Base-by-base conservation (phyloP, 2,113 vertebrate genomes). In the Axis porcinus region DNA sequence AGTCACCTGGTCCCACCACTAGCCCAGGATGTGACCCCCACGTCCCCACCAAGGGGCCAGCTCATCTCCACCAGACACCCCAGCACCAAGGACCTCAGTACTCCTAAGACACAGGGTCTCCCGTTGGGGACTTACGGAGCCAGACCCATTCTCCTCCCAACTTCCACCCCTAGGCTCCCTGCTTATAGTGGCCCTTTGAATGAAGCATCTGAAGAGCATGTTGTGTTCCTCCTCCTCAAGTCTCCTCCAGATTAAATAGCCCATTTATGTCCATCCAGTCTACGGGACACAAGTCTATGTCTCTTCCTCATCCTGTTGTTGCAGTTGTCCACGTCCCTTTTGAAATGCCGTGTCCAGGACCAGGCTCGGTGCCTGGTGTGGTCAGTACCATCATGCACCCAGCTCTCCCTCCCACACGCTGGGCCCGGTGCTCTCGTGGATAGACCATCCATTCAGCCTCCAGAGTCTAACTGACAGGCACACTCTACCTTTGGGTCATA, bases 401-500 rank as follows among this genome's bases (percentile, higher is more conserved):
- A 6, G 1, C 14, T 11, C 54, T 2, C n/a, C n/a, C 28, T 40
- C 1, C 27, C 3, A 0, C 0, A 0, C 8, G 8, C 64, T 11
- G 25, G 16, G 19, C n/a, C 16, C 47, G 2, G 58, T 2, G 43
- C 57, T 10, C 54, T 7, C 0, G 0, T 23, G 52, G 23, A 45
- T 2, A 27, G 5, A 58, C 81, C 28, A 27, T 30, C 43, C 17
- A 4, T 0, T 25, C 52, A 15, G 84, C 45, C 30, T 36, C 70
- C 27, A 43, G 33, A 16, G 13, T 14, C n/a, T 54, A 33, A 6
- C 50, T 25, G 36, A 33, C 2, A 1, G 36, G 8, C 43, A 7
- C 33, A 2, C 36, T n/a, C 23, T 27, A 0, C 4, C 30, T 0
- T 27, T 30, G 50, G 11, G 52, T 45, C 43, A 4, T 40, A 21